Evolutionary conservation across 2,888 invertebrate genomes (phyloP).

Genomic region (Tetranychus truncatus): DNA sequence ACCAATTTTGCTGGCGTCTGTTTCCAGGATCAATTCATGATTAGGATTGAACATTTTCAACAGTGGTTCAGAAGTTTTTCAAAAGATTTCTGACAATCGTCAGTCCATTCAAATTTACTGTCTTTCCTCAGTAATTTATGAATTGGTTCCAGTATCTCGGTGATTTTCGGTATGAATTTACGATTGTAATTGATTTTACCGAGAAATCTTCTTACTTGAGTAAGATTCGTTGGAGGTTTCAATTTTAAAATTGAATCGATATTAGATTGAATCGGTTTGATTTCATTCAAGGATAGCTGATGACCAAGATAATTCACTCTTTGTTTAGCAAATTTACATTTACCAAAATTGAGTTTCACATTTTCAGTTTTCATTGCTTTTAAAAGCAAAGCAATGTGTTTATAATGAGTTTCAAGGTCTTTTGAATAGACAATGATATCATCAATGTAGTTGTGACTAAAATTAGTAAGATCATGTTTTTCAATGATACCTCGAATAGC

Average conservation of each 20-base stretch:
- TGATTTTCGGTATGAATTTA: background rate
- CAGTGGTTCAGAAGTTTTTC: background rate
- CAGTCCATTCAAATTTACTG: slow-evolving; percentile 5
- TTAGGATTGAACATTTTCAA: background rate
- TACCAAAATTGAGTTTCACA: slow-evolving; percentile 14
- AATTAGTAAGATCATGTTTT: background rate
- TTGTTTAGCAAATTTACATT: slow-evolving; percentile 8
- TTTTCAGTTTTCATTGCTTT: background rate
- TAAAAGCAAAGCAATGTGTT: background rate
- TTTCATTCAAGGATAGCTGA: background rate
- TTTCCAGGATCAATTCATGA: background rate
- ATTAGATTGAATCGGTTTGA: background rate
- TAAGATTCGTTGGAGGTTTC: background rate
- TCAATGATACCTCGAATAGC: background rate
- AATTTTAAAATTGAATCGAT: slow-evolving; percentile 7
- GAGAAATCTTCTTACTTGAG: slow-evolving; percentile 6
- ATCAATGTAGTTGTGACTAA: slow-evolving; percentile 15
- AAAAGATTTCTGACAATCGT: background rate
- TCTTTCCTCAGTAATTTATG: background rate
- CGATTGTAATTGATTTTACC: slow-evolving; percentile 11
- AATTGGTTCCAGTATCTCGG: slow-evolving; percentile 9
- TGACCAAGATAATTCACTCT: slow-evolving; percentile 14
- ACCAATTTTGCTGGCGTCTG: slow-evolving; percentile 27
- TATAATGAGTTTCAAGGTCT: slow-evolving; percentile 11
- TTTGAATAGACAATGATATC: slow-evolving; percentile 14